Evolutionary conservation across 2,113 vertebrate genomes (phyloP), one percentile per base, ranked within the genome.

Genomic region (Epinephelus cyanopodus): DNA sequence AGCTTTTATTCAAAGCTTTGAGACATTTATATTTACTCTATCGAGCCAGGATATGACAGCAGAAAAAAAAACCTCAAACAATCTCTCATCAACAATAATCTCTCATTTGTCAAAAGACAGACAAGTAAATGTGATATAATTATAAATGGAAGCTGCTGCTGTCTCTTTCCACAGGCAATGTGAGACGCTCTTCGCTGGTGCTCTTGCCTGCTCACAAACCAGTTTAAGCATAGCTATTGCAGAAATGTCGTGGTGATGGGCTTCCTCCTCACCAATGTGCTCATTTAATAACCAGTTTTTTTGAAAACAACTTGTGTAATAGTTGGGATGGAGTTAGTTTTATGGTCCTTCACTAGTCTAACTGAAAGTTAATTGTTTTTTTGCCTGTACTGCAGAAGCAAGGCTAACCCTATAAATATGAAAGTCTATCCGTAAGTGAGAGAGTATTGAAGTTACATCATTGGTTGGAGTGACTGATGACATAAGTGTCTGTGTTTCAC

Each of bases 91-190:
- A 64, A 14, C 25, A 45, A 39, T 74, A 84, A 74, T 82, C 50
- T 82, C 6, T 56, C 48, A 42, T 89, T 79, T 82, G 74, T 79
- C 65, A 79, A 29, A 58, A 25, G 27, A 66, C 81, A 33, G 45
- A 83, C 63, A 68, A 82, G 81, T 62, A 68, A 73, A 73, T 53
- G 65, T 82, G 81, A 76, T 87, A 63, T 58, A 75, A 85, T 86
- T 89, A 74, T 69, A 76, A 47, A 70, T 78, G 56, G 73, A 77
- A 86, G 83, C 75, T 65, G 47, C 39, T 75, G 52, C 53, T 48
- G 68, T 77, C 45, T 77, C 25, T 60, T 48, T 68, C 42, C 19
- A 50, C 63, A 77, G 62, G 23, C 60, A 6, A 9, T 27, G 50
- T 54, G 52, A 77, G 29, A 68, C 39, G 63, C 39, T 33, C 39